These are phyloP conservation scores for Sarcophaga subvicina DNA, from an alignment of 2,888 invertebrate species.

Conservation along the genomic window DNA sequence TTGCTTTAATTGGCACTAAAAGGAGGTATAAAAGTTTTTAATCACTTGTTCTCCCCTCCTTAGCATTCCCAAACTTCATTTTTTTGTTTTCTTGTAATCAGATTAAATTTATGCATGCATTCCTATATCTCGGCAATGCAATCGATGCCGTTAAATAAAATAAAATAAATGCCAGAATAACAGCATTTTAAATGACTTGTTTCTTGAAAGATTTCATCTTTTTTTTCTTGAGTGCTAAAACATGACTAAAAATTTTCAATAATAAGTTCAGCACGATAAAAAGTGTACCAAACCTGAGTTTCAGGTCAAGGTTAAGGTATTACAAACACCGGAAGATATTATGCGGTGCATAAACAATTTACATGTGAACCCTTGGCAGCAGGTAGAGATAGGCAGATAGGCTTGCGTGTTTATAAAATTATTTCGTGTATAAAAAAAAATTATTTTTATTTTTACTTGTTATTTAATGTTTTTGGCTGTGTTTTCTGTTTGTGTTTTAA, in stretches of 20 bases:
- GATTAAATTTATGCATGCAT: too few species aligned
- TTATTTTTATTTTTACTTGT: not conserved
- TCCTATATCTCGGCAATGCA: too few species aligned
- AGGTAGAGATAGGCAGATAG: not conserved
- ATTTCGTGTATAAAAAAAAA: constrained; percentile 4
- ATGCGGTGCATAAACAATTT: not conserved
- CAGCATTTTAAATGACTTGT: not conserved
- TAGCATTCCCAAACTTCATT: too few species aligned
- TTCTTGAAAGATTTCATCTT: not conserved
- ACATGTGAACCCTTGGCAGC: not conserved
- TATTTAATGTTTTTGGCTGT: too few species aligned
- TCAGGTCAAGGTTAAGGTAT: constrained; percentile 49
- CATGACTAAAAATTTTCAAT: not conserved
- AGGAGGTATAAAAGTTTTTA: not conserved
- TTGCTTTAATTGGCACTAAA: not conserved
- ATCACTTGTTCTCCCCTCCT: not conserved
- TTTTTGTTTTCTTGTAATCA: too few species aligned
- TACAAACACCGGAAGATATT: constrained; percentile 33
- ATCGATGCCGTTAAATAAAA: not conserved
- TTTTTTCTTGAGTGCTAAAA: not conserved
- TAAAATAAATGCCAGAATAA: not conserved
- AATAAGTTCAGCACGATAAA: not conserved
- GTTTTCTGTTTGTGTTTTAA: too few species aligned
- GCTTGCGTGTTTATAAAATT: constrained; percentile 33
- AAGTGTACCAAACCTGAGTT: constrained; percentile 5